Evolutionary conservation across 1,140 invertebrate species (phyloP).

Genomic region (Epicauta chinensis): DNA sequence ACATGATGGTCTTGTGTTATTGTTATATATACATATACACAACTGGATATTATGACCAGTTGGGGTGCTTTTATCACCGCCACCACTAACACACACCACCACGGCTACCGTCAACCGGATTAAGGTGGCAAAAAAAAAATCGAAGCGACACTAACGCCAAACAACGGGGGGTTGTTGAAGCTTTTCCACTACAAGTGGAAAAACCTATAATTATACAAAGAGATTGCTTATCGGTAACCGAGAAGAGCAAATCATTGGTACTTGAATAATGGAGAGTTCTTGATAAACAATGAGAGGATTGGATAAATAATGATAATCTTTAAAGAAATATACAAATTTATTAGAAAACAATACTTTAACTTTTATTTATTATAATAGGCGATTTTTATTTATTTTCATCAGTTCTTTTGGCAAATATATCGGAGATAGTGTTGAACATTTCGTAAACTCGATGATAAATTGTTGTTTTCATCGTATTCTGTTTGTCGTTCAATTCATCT

Average conservation of each 20-base stretch:
- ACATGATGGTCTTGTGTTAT: constrained; percentile 2
- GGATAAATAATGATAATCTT: too few relatives aligned
- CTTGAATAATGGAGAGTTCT: too few relatives aligned
- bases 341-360: too few relatives aligned
- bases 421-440: background rate
- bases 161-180: constrained; percentile 10
- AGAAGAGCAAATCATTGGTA: too few relatives aligned
- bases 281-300: too few relatives aligned
- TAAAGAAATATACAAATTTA: too few relatives aligned
- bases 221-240: too few relatives aligned
- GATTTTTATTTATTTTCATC: constrained; percentile 6
- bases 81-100: background rate
- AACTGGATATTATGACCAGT: background rate
- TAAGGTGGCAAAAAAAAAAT: constrained; percentile 4
- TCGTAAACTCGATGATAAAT: background rate
- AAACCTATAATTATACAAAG: too few relatives aligned
- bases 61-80: background rate
- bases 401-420: constrained; percentile 1
- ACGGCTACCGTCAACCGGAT: background rate
- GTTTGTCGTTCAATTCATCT: background rate
- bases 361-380: background rate
- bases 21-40: constrained; percentile 5
- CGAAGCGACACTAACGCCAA: constrained; percentile 9
- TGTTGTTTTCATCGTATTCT: too few relatives aligned
- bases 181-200: background rate